These are phyloP conservation scores for Clanis bilineata DNA, from an alignment of 2,888 invertebrate genomes.

Conservation along the genomic window DNA sequence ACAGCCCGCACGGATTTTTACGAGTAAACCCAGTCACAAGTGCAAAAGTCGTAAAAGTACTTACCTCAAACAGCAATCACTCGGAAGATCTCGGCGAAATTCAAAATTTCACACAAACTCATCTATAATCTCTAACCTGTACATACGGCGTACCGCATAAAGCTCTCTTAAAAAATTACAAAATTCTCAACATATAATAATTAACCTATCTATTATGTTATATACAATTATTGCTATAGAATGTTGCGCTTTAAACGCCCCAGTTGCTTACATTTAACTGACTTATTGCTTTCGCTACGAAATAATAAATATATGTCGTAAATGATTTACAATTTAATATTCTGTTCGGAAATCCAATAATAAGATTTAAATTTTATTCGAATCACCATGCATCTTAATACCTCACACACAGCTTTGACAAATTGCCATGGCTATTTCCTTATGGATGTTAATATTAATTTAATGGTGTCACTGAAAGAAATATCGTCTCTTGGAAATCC, in stretches of 20 bases:
- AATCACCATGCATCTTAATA: conserved; percentile 1
- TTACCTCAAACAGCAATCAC: conserved; percentile 51
- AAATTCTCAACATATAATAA: conserved; percentile 75
- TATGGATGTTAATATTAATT: background rate
- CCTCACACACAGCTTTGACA: background rate
- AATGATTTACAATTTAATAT: conserved; percentile 39
- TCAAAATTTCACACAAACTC: conserved; percentile 68
- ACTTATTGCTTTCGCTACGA: conserved; percentile 69
- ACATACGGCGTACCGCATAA: conserved; percentile 72
- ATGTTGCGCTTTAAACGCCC: conserved; percentile 77
- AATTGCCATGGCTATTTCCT: no score
- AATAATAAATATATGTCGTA: conserved; percentile 55
- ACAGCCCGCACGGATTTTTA: conserved; percentile 43
- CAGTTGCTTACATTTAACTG: conserved; percentile 56
- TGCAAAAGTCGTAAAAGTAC: conserved; percentile 50
- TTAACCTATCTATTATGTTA: conserved; percentile 76
- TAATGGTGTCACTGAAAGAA: background rate
- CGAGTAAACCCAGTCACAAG: conserved; percentile 50
- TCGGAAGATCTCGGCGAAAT: conserved; percentile 71
- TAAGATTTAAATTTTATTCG: conserved; percentile 1
- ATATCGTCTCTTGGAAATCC: conserved; percentile 27
- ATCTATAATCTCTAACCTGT: conserved; percentile 61
- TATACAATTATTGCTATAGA: conserved; percentile 80
- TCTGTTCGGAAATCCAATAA: conserved; percentile 40
- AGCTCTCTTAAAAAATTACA: conserved; percentile 80